Evolutionary conservation across 2,113 vertebrate species (phyloP), one percentile per base, ranked within the genome.

Genomic region (Plestiodon gilberti): DNA sequence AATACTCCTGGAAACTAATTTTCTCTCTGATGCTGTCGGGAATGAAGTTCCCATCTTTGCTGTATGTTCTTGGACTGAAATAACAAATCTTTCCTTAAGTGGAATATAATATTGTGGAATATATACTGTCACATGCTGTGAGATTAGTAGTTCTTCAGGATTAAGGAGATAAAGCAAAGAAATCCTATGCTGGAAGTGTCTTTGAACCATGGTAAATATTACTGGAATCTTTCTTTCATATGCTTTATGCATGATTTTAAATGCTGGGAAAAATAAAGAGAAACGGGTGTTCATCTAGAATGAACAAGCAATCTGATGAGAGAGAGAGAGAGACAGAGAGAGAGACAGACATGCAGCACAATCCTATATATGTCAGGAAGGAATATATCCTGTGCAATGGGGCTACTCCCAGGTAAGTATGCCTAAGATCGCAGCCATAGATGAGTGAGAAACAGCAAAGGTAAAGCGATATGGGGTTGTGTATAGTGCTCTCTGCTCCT

Each of bases 21-120:
- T 97, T 96, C 94, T 95, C 85, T 93, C 92, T 95, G 91, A 94
- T 90, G 92, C 93, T 89, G 84, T 88, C 94, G 94, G 93, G 95
- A 93, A 78, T 82, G 91, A 84, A 91, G 86, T 78, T 93, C 87
- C 90, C 90, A 79, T 89, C 84, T 87, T 87, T 92, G 85, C 87
- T 94, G 89, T 76, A 48, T 93, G 90, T 85, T 94, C 93, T 93
- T 82, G 17, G 92, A 90, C 87, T 90, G 62, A 83, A 94, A 94
- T 91, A 90, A 95, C 95, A 95, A 71, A 92, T 95, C 91, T 85
- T 94, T 91, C 89, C 91, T 88, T 94, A 92, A 93, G 84, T 94
- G 90, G 93, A 93, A 91, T 90, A 93, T 95, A 93, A 94, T 94
- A 91, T 92, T 79, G 90, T 90, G n/a, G n/a, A n/a, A n/a, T n/a